Base-by-base conservation (phyloP, 1,140 invertebrate genomes). In the Neodiprion virginianus region DNA sequence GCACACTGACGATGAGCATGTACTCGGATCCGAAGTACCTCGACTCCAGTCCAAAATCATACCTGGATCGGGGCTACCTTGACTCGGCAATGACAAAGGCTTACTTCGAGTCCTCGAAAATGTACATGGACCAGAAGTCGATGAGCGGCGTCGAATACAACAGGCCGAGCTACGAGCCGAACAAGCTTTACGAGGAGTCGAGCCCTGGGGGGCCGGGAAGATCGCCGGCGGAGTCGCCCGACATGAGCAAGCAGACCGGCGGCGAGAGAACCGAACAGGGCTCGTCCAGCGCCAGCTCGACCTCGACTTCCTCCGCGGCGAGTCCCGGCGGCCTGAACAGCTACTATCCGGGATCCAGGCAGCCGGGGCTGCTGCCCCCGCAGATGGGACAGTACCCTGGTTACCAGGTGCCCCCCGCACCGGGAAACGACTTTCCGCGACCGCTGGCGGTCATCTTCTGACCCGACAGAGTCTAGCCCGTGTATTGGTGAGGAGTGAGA, bases 371-470 rank as follows among this genome's bases (percentile, higher is more conserved):
- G 8, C 80, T 90, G 40, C 85, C 86, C 5, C 84, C 92, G 8
- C 91, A 93, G 28, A 92, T 93, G 89, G 90, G 91, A 0, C 93
- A 93, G 74, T 93, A 93, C 81, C 84, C 90, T 12, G 90, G 90
- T 10, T 92, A 92, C 80, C 92, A 92, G 82, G 85, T 90, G 1
- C 88, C 89, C 48, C 83, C 81, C 61, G 81, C 85, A 40, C 90
- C 89, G 76, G 89, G 91, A 77, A 88, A 91, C 21, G 95, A 96
- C 81, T 96, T 95, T 85, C 89, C 94, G 73, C 90, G 95, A 81
- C 95, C 95, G 1, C 86, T 96, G 11, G 94, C 95, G 53, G 95
- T 96, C 75, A 95, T 96, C 91, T 96, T 96, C 91, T 96, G 94
- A 96, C 94, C 94, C 91, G 92, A 93, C 80, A 88, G 88, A 82